phyloP scores from a whole-genome alignment of 2,113 vertebrate genomes.

The Orientallactaga bullata region DNA sequence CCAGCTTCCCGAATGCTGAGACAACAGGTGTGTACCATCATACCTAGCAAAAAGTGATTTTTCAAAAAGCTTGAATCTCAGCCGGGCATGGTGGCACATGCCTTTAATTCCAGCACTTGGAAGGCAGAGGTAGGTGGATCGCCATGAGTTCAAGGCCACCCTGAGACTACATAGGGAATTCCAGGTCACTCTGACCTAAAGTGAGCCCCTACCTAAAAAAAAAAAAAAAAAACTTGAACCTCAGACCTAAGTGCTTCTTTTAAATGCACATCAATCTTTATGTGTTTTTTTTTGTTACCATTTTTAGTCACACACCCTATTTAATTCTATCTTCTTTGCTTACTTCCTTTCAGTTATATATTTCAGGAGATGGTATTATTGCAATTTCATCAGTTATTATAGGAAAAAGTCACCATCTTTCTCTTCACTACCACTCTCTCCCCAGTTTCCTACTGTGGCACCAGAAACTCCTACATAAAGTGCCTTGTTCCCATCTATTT shows the following conservation, averaged over 20 bases:
- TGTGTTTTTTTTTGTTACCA: too few relatives aligned
- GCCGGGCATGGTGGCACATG: too few relatives aligned
- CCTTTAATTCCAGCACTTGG: too few relatives aligned
- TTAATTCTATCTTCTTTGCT: constrained; percentile 5
- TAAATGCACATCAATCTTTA: background rate
- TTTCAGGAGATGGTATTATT: background rate
- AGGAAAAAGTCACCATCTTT: background rate
- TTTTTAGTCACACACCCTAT: background rate
- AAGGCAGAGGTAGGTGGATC: too few relatives aligned
- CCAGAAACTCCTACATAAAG: background rate
- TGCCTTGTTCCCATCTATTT: background rate
- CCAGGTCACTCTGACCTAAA: too few relatives aligned
- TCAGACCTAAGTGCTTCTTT: background rate
- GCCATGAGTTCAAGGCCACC: too few relatives aligned
- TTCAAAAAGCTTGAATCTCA: background rate
- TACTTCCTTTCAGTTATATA: background rate
- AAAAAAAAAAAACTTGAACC: background rate
- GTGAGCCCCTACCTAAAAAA: background rate
- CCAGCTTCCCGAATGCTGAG: background rate
- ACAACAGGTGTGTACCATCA: background rate
- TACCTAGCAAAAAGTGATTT: background rate
- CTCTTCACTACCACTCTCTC: background rate
- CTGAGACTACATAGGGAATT: too few relatives aligned
- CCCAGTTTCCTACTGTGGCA: background rate
- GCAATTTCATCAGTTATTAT: background rate